Conservation (phyloP, 2,888 invertebrate species). For the Drosophila kuntzei region DNA sequence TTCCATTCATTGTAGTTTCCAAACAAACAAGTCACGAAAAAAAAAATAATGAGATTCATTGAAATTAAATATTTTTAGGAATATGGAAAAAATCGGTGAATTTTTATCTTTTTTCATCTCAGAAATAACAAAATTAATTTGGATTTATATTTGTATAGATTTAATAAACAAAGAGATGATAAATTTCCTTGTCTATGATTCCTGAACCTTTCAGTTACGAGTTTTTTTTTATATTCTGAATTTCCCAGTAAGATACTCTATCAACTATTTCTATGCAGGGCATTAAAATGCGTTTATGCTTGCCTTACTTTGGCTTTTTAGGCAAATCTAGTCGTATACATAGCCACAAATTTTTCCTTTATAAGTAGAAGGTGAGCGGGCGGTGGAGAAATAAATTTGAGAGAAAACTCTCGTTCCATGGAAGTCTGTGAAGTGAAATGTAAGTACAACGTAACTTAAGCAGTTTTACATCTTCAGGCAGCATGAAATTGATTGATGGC, state of each 20-base stretch:
- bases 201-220: no score
- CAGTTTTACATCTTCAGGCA: conserved; percentile 78
- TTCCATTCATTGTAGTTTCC: no score
- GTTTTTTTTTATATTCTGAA: no score
- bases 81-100: no score
- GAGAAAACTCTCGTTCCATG: conserved; percentile 15
- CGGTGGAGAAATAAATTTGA: conserved; percentile 21
- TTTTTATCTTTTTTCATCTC: no score
- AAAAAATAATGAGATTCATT: no score
- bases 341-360: conserved; percentile 12
- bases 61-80: background rate
- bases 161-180: no score
- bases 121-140: no score
- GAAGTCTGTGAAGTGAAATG: conserved; percentile 67
- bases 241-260: background rate
- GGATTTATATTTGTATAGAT: no score
- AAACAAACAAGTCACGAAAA: no score
- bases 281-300: conserved; percentile 59
- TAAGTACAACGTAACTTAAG: conserved; percentile 77
- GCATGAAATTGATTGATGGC: conserved; percentile 78
- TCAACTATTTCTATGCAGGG: conserved; percentile 26
- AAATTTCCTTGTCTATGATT: no score
- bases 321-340: conserved; percentile 20
- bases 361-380: conserved; percentile 16
- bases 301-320: conserved; percentile 59